Conservation (phyloP, 1,140 invertebrate genomes). For the Bombus pyrosoma region DNA sequence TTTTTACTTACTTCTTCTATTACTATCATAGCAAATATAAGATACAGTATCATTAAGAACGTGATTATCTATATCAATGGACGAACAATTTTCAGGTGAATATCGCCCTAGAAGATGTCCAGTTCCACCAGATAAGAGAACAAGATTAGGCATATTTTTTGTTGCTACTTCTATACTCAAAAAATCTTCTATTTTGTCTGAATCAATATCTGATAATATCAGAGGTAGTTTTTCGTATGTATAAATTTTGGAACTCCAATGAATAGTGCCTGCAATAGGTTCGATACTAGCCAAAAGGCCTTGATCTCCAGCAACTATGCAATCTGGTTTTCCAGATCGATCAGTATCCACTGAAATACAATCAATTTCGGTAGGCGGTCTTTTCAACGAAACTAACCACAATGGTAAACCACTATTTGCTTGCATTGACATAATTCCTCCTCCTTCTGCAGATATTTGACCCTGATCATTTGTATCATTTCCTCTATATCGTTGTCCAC, state of each 20-base stretch:
- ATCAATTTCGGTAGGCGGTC: slow-evolving; percentile 87
- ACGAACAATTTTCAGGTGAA: slow-evolving; percentile 76
- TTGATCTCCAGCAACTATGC: slow-evolving; percentile 87
- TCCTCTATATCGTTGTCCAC: slow-evolving; percentile 83
- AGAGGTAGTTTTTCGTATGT: slow-evolving; percentile 87
- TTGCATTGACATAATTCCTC: slow-evolving; percentile 78
- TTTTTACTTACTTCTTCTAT: slow-evolving; percentile 57
- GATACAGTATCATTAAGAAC: slow-evolving; percentile 75
- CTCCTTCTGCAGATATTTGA: slow-evolving; percentile 80
- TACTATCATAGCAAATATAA: slow-evolving; percentile 72
- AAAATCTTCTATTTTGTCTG: slow-evolving; percentile 87
- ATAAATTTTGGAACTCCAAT: slow-evolving; percentile 84
- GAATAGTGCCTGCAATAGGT: slow-evolving; percentile 86
- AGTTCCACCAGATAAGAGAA: slow-evolving; percentile 86
- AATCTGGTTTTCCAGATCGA: slow-evolving; percentile 87
- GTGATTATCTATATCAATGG: slow-evolving; percentile 81
- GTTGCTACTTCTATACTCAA: slow-evolving; percentile 83
- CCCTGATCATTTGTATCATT: slow-evolving; percentile 82
- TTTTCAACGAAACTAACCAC: slow-evolving; percentile 86
- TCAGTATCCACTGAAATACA: slow-evolving; percentile 88
- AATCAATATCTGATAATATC: slow-evolving; percentile 87
- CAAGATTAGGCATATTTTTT: slow-evolving; percentile 82
- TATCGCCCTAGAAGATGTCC: slow-evolving; percentile 81
- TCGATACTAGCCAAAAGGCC: slow-evolving; percentile 87
- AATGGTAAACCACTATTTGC: slow-evolving; percentile 84